These are phyloP conservation scores for Chionomys nivalis DNA, from an alignment of 2,113 vertebrate genomes.

Conservation along the genomic window DNA sequence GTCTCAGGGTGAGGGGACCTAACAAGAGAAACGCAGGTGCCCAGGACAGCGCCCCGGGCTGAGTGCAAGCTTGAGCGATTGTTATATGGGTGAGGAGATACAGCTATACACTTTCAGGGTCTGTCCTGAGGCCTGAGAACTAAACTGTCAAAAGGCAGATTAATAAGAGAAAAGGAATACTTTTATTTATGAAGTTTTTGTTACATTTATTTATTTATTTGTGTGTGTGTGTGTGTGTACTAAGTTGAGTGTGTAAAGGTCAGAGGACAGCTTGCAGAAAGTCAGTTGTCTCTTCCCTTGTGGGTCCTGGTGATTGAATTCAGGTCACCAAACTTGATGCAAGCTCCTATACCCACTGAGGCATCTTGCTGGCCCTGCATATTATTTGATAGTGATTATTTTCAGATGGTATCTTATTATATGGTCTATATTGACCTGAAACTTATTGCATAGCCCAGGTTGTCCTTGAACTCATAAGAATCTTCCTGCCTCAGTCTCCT, in stretches of 20 bases:
- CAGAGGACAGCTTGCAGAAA: background rate
- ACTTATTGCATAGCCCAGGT: background rate
- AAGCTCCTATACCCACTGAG: background rate
- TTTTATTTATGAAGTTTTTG: background rate
- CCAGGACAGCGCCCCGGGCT: accelerated
- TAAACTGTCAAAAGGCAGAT: background rate
- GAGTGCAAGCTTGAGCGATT: too few relatives aligned
- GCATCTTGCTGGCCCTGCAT: background rate
- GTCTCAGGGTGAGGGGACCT: background rate
- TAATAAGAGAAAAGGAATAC: background rate
- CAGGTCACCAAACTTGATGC: background rate
- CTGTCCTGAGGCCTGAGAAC: background rate
- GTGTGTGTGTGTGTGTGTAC: background rate
- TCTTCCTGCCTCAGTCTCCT: background rate
- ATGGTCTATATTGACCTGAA: too few relatives aligned
- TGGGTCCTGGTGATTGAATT: background rate
- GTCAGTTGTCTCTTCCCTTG: background rate
- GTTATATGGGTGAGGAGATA: background rate
- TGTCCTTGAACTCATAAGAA: background rate
- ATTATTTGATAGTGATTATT: background rate
- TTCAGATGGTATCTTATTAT: background rate
- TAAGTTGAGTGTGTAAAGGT: background rate
- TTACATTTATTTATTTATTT: background rate
- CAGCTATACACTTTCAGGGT: background rate
- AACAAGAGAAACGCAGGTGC: background rate